Percentiles rank a stretch among this genome's conserved stretches.
These are phyloP conservation scores for Drosophila anomalata DNA, from an alignment of 2,888 invertebrate species.

Conservation along the genomic window DNA sequence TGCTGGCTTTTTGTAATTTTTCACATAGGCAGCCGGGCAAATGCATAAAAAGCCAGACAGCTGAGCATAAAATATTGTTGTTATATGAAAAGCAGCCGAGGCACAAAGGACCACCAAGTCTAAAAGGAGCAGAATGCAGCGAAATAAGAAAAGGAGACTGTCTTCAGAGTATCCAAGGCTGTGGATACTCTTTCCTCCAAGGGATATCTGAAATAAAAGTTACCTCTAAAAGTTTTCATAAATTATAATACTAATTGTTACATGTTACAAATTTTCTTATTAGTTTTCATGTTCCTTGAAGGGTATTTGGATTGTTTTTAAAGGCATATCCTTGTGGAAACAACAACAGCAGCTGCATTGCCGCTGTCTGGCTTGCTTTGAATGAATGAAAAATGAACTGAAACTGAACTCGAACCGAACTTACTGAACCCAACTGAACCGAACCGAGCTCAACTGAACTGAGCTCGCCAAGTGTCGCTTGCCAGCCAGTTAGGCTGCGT, in stretches of 20 bases:
- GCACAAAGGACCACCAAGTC: constrained; percentile 30
- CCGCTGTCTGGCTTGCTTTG: constrained; percentile 55
- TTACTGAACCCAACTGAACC: constrained; percentile 32
- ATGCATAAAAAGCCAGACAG: constrained; percentile 80
- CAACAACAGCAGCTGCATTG: constrained; percentile 58
- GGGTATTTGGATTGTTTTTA: constrained; percentile 16
- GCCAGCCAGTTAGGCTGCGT: constrained; percentile 73
- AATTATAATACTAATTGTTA: neutral
- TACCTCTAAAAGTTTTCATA: neutral
- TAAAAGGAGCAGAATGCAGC: constrained; percentile 19
- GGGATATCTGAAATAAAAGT: neutral
- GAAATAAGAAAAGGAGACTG: constrained; percentile 18
- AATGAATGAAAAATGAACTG: constrained; percentile 78
- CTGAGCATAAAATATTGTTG: constrained; percentile 80
- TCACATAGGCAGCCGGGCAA: constrained; percentile 76
- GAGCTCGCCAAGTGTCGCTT: constrained; percentile 49
- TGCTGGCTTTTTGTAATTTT: constrained; percentile 75
- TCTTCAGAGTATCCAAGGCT: neutral
- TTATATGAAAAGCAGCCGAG: constrained; percentile 75
- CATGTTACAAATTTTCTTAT: neutral
- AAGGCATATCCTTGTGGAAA: constrained; percentile 8
- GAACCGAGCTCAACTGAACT: constrained; percentile 5
- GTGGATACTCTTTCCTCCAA: constrained; percentile 5
- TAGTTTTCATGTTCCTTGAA: neutral
- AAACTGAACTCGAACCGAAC: constrained; percentile 49